phyloP scores from a whole-genome alignment of 2,113 vertebrate species.

The Miniopterus natalensis region DNA sequence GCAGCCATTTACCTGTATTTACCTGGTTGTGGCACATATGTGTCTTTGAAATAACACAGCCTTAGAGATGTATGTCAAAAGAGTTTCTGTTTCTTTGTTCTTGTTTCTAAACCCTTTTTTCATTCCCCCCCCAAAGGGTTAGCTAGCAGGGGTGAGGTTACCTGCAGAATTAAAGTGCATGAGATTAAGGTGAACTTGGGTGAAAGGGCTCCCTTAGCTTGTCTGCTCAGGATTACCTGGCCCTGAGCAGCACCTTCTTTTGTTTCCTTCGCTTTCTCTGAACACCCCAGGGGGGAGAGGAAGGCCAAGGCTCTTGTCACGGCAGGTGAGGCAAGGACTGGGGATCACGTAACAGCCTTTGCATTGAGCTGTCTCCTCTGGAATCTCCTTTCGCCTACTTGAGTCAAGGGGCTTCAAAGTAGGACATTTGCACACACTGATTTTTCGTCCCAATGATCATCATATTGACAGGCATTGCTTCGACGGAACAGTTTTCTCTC shows the following conservation, averaged over 20 bases:
- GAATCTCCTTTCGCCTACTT: constrained; percentile 62
- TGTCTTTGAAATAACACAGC: constrained; percentile 8
- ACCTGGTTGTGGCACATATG: neutral
- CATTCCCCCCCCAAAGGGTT: neutral
- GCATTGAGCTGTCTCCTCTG: constrained; percentile 18
- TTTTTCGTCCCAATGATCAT: constrained; percentile 83
- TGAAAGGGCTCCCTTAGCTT: neutral
- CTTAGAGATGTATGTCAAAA: neutral
- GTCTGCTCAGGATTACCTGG: neutral
- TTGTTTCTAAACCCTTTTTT: neutral
- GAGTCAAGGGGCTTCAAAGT: constrained; percentile 81
- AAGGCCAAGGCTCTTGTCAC: constrained; percentile 22
- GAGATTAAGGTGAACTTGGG: neutral
- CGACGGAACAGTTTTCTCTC: constrained; percentile 81
- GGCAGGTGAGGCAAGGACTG: neutral
- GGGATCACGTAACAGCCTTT: constrained; percentile 24
- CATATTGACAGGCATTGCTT: constrained; percentile 86
- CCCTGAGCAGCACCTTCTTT: neutral
- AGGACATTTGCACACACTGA: constrained; percentile 81
- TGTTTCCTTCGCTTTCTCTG: constrained; percentile 28
- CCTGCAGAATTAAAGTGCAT: neutral
- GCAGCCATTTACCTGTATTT: neutral
- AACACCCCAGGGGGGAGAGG: neutral
- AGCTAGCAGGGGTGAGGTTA: neutral
- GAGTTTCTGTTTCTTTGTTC: neutral